Evolutionary conservation across 2,113 vertebrate genomes (phyloP), one percentile per base, ranked within the genome.

Genomic region (Cyphomyrus plagiostoma): DNA sequence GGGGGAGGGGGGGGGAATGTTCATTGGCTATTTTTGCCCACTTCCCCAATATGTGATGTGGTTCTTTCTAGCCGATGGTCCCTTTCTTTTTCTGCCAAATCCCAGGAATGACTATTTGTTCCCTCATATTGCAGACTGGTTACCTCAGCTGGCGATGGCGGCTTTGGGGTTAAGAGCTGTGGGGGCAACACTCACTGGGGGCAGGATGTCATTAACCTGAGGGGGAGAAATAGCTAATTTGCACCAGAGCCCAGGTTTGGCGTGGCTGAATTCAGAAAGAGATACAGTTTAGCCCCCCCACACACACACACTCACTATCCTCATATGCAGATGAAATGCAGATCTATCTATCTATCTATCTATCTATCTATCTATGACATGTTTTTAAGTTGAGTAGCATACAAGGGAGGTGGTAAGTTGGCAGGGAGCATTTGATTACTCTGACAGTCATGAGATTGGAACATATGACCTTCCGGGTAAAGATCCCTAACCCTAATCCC

Each of bases 1-100:
- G 93, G 92, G 83, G 92, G 91, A 58, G 49, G 42, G 30, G 80
- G 9, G 23, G n/a, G 52, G 15, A 23, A 45, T 82, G 35, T 83
- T 21, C 17, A 39, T 30, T 17, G 4, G 13, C 49, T 23, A 42
- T 66, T 82, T 30, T 39, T 35, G 23, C n/a, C 35, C 50, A 52
- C 26, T 42, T n/a, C 42, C 11, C 70, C 21, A 42, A 17, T 62
- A 88, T 66, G 35, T 46, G 4, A n/a, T 42, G 86, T 45, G 7
- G 13, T 52, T 52, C 39, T 46, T 30, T 89, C 53, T 17, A 46
- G 17, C 50, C 6, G 21, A 9, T 35, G n/a, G 17, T 80, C 8
- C 1, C 3, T 39, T 52, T 52, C 30, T 30, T 11, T n/a, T 50
- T 3, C 9, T 3, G n/a, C n/a, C 19, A 17, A 70, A 53, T 53